phyloP scores from a whole-genome alignment of 2,113 vertebrate species.

The Leuciscus idus region DNA sequence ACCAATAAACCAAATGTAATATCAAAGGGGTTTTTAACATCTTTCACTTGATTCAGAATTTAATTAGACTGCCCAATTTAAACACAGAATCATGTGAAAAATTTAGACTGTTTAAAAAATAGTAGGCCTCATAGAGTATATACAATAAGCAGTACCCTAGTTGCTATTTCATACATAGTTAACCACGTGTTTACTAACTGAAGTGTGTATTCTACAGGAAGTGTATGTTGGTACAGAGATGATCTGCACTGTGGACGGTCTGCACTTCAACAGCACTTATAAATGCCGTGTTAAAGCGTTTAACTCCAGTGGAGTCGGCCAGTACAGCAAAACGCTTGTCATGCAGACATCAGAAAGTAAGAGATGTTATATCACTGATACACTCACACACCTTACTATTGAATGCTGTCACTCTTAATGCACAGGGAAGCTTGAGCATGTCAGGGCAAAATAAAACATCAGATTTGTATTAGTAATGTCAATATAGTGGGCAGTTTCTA shows the following conservation, averaged over 20 bases:
- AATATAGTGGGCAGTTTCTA: neutral
- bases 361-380: conserved; percentile 48
- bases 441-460: conserved; percentile 31
- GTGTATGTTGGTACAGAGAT: conserved; percentile 97
- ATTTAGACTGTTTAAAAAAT: neutral
- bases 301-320: conserved; percentile 93
- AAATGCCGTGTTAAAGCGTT: conserved; percentile 95
- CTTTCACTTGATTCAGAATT: neutral
- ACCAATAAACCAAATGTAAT: neutral
- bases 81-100: neutral
- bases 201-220: conserved; percentile 77
- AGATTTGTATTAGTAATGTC: neutral
- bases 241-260: conserved; percentile 98
- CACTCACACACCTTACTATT: conserved; percentile 56
- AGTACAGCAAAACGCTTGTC: conserved; percentile 96
- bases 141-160: neutral
- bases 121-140: neutral
- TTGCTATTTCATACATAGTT: neutral
- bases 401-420: conserved; percentile 59
- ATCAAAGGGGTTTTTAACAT: neutral
- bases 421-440: conserved; percentile 55
- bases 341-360: conserved; percentile 98
- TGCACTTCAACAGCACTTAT: conserved; percentile 98
- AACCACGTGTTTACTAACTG: neutral
- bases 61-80: neutral